These are phyloP conservation scores for Epistrophella euchroma DNA, from an alignment of 2,888 invertebrate species.

Conservation along the genomic window DNA sequence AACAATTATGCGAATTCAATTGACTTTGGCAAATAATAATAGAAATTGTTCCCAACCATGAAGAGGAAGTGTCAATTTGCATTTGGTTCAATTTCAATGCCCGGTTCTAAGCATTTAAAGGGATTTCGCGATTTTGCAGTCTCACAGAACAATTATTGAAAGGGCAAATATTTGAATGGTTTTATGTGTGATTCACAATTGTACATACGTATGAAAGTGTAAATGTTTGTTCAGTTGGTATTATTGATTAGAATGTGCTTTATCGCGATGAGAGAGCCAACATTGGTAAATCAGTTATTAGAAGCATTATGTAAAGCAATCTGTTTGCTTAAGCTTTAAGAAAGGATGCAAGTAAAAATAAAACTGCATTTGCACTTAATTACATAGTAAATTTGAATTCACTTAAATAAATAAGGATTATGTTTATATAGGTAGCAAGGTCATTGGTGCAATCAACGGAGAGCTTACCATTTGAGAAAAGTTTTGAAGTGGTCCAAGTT, in stretches of 20 bases:
- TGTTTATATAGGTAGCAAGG: no score
- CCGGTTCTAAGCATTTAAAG: slow-evolving; percentile 17
- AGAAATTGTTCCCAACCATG: not conserved
- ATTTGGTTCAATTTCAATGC: slow-evolving; percentile 16
- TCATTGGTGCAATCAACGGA: no score
- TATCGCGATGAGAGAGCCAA: not conserved
- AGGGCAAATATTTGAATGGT: slow-evolving; percentile 45
- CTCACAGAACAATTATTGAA: slow-evolving; percentile 38
- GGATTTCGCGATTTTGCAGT: slow-evolving; percentile 40
- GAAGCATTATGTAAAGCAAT: not conserved
- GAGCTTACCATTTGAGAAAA: no score
- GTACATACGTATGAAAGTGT: not conserved
- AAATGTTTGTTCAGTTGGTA: slow-evolving; percentile 23
- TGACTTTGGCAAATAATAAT: not conserved
- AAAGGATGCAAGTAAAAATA: no score
- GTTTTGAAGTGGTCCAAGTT: no score
- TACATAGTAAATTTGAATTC: no score
- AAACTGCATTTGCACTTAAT: no score
- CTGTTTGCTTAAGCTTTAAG: not conserved
- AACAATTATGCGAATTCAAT: not conserved
- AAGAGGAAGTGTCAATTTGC: slow-evolving; percentile 2
- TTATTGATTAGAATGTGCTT: not conserved
- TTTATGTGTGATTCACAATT: slow-evolving; percentile 40
- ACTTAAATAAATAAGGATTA: no score
- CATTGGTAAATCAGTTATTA: not conserved